Percentiles rank a stretch among this genome's conserved stretches.
These are phyloP conservation scores for Leptopilina drosophilae DNA, from an alignment of 2,888 invertebrate species.

Conservation along the genomic window DNA sequence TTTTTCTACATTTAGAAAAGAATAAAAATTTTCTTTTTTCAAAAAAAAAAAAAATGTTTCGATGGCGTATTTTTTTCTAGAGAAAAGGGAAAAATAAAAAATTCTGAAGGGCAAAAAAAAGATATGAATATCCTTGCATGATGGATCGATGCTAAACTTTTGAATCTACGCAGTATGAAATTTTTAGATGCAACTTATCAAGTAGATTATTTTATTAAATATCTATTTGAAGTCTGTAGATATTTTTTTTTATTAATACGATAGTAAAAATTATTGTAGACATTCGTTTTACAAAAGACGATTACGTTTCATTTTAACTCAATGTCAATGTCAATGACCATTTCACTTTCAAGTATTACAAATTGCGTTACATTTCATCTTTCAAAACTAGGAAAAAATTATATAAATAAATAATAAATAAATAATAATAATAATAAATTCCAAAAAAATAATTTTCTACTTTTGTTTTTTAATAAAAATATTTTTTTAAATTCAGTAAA, in stretches of 20 bases:
- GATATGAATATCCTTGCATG: not conserved
- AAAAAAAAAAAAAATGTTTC: too few species aligned
- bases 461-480: not conserved
- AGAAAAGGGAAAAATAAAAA: not conserved
- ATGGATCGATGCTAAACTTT: conserved; percentile 6
- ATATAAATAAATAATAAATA: too few species aligned
- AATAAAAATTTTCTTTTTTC: too few species aligned
- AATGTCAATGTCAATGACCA: conserved; percentile 30
- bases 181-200: conserved; percentile 10
- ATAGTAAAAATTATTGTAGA: not conserved
- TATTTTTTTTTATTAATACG: not conserved
- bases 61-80: too few species aligned
- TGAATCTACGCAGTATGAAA: conserved; percentile 10
- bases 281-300: not conserved
- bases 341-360: not conserved
- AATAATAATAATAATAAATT: too few species aligned
- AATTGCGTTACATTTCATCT: not conserved
- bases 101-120: not conserved
- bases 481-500: too few species aligned
- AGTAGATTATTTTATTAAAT: not conserved
- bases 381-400: not conserved
- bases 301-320: not conserved
- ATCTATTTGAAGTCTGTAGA: not conserved
- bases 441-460: too few species aligned
- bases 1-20: too few species aligned